Base-by-base conservation (phyloP, 2,113 vertebrate species). In the Brachionichthys hirsutus region DNA sequence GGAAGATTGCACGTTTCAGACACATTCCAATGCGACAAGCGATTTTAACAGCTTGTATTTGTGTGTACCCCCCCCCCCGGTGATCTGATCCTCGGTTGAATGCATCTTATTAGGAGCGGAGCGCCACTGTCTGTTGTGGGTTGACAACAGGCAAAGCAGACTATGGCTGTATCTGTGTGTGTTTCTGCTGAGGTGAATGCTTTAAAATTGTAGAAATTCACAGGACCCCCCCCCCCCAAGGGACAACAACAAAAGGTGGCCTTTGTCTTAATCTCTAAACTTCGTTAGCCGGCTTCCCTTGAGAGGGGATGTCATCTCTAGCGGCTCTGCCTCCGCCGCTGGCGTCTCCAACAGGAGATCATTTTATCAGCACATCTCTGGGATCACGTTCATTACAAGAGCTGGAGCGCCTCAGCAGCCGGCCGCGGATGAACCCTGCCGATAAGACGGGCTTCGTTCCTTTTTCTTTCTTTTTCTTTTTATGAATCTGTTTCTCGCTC, bases 301-400 rank as follows among this genome's bases (percentile, higher is more conserved):
- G n/a, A 30, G 42, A 50, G 41, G 35, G 15, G 40, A 12, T 56
- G 61, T 71, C 43, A 9, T 35, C 18, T 40, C 35, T 14, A 42
- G 63, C 3, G 7, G 43, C 35, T 15, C 20, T 13, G 11, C 70
- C 24, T 30, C 24, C 3, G 24, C 24, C 8, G 58, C 65, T 73
- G 61, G n/a, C n/a, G n/a, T n/a, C n/a, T n/a, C n/a, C n/a, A n/a
- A n/a, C n/a, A n/a, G n/a, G 50, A 70, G 63, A 57, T 82, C 51
- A 70, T 73, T 15, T 49, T 54, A 83, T 82, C 73, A 64, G 60
- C 53, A 63, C 40, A 81, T 80, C 71, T 80, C 52, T 69, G 73
- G 49, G 75, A 72, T 84, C 76, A 82, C 56, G 58, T 77, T 85
- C 75, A 81, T 80, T 77, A 81, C 35, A 61, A 65, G 63, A 81